Base-by-base conservation (phyloP, 2,888 invertebrate genomes). In the Megaustenia siamemsis region DNA sequence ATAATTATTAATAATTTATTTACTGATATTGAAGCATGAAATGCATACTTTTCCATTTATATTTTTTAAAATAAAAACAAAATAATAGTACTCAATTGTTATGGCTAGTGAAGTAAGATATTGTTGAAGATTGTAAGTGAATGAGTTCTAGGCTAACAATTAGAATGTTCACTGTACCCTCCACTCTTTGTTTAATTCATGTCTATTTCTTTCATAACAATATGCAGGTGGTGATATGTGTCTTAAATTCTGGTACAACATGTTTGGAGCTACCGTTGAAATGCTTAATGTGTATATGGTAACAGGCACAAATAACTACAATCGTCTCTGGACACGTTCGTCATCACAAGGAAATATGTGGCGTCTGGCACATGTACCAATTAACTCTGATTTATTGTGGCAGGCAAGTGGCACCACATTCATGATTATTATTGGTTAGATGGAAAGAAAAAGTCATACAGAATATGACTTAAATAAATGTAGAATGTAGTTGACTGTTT, bases 221-320 rank as follows among this genome's bases (percentile, higher is more conserved):
- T 79, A 1, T 24, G 28, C 56, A 83, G 82, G 40, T 76, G 45
- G 24, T 43, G 89, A 90, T 10, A 87, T 88, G 73, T 93, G 93
- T 86, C 88, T 93, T 24, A 88, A 88, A 15, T 93, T 93, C 90
- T 93, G 92, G 92, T 93, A 92, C 86, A 92, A 92, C 87, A 93
- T 93, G 92, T 93, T 91, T 87, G 93, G 92, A 8, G 86, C 89
- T 8, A 89, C 90, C 83, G 88, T 92, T 60, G 90, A 89, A 66
- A 88, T 89, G 18, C 89, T 93, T 8, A 92, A 92, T 83, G 88
- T 93, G 21, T 92, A 92, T 86, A 68, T 86, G 68, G 75, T 89
- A 45, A 87, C 87, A 49, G 86, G 86, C 28, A 45, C 77, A 3
- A 88, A 87, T 35, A 90, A 89, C 85, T 83, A 83, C 49, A 87